Evolutionary conservation across 2,888 invertebrate genomes (phyloP).

Genomic region (Nymphalis urticae): DNA sequence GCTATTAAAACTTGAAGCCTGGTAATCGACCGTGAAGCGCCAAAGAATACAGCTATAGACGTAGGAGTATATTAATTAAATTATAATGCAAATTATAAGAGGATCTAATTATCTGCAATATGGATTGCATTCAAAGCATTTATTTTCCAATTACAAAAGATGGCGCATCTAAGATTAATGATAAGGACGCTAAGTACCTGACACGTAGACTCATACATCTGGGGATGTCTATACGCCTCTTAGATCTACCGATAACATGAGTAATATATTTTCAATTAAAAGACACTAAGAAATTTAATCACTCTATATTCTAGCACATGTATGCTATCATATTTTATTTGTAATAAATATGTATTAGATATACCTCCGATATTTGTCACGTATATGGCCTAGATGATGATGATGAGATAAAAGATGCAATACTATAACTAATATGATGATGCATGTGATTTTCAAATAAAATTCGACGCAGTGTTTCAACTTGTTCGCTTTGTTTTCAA

Average conservation of each 20-base stretch:
- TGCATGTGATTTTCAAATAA: too few species aligned
- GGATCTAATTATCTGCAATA: conserved; percentile 21
- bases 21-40: background rate
- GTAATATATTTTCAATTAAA: conserved; percentile 45
- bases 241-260: conserved; percentile 58
- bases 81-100: conserved; percentile 16
- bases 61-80: conserved; percentile 20
- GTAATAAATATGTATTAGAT: too few species aligned
- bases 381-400: too few species aligned
- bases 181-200: conserved; percentile 58
- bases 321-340: conserved; percentile 18
- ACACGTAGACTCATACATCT: conserved; percentile 64
- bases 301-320: too few species aligned
- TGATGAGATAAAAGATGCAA: too few species aligned
- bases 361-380: too few species aligned
- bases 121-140: conserved; percentile 43
- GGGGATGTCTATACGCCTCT: conserved; percentile 50
- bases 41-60: background rate
- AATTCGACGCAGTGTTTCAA: too few species aligned
- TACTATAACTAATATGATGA: too few species aligned
- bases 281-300: conserved; percentile 35
- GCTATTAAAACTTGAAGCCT: too few species aligned
- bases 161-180: conserved; percentile 62
- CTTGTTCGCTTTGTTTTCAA: too few species aligned
- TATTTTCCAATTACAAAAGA: conserved; percentile 70